Evolutionary conservation across 2,888 invertebrate genomes (phyloP).

Genomic region (Pemphredon lugubris): DNA sequence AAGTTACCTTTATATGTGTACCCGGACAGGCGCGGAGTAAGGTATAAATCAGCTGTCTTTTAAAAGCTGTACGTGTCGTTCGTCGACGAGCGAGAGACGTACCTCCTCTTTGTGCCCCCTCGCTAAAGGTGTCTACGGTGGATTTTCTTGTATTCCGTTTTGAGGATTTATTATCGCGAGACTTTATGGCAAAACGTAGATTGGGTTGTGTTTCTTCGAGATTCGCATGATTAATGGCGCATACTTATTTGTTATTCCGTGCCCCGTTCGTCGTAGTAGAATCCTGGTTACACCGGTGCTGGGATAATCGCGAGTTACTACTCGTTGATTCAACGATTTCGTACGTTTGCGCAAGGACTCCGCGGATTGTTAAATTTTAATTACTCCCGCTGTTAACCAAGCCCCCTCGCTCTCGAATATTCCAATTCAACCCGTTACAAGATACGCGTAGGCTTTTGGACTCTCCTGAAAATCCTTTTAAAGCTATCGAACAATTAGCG

Average conservation of each 20-base stretch:
- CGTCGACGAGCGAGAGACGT: conserved; percentile 26
- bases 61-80: conserved; percentile 11
- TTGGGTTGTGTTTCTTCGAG: background rate
- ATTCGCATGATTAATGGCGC: conserved; percentile 25
- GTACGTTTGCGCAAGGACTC: too few species aligned
- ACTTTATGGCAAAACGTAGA: conserved; percentile 13
- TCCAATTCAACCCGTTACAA: too few species aligned
- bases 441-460: too few species aligned
- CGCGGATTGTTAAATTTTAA: too few species aligned
- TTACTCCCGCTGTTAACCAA: too few species aligned
- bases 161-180: conserved; percentile 40
- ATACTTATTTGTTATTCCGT: conserved; percentile 13
- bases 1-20: conserved; percentile 36
- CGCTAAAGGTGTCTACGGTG: conserved; percentile 16
- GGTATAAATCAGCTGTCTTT: conserved; percentile 53
- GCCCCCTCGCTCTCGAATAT: too few species aligned
- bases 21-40: conserved; percentile 27
- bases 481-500: too few species aligned
- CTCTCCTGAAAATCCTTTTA: too few species aligned
- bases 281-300: background rate
- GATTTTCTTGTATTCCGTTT: conserved; percentile 30
- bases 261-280: conserved; percentile 8
- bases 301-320: too few species aligned
- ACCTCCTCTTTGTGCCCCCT: conserved; percentile 32
- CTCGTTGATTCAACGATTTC: too few species aligned